A percentile compares a stretch with the other conserved stretches of the same genome.
These are phyloP conservation scores for Aspiorhynchus laticeps DNA, from an alignment of 2,113 vertebrate genomes.

Conservation along the genomic window DNA sequence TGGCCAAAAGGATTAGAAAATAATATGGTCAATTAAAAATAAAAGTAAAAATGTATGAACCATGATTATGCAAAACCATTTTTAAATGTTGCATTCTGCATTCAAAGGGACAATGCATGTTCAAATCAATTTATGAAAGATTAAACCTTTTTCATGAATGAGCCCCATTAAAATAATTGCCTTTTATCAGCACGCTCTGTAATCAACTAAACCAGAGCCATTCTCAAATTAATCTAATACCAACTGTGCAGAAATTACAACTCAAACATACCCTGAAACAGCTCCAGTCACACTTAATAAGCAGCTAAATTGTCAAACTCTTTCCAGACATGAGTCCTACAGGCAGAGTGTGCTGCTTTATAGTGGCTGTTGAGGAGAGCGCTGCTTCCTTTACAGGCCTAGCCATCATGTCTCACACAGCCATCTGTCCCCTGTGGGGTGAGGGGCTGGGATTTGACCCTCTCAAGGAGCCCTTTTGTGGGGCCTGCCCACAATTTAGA, in stretches of 20 bases:
- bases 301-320: slow-evolving; percentile 13
- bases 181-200: not conserved
- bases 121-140: not conserved
- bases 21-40: not conserved
- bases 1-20: not conserved
- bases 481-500: slow-evolving; percentile 46
- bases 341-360: slow-evolving; percentile 28
- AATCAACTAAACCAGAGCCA: not conserved
- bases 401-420: slow-evolving; percentile 52
- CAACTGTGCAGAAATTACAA: not conserved
- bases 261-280: not conserved
- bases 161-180: not conserved
- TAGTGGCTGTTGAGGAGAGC: slow-evolving; percentile 28
- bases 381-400: slow-evolving; percentile 34
- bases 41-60: not conserved
- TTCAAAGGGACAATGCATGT: not conserved
- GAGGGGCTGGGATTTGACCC: slow-evolving; percentile 54
- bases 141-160: not conserved
- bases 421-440: slow-evolving; percentile 60
- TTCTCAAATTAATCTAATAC: not conserved
- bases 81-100: not conserved
- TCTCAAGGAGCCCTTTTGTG: slow-evolving; percentile 57
- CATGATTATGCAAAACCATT: not conserved
- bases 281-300: slow-evolving; percentile 25
- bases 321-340: slow-evolving; percentile 20